A percentile compares a stretch with the other conserved stretches of the same genome.
These are phyloP conservation scores for Eristalis tenax DNA, from an alignment of 2,888 invertebrate genomes.

Conservation along the genomic window DNA sequence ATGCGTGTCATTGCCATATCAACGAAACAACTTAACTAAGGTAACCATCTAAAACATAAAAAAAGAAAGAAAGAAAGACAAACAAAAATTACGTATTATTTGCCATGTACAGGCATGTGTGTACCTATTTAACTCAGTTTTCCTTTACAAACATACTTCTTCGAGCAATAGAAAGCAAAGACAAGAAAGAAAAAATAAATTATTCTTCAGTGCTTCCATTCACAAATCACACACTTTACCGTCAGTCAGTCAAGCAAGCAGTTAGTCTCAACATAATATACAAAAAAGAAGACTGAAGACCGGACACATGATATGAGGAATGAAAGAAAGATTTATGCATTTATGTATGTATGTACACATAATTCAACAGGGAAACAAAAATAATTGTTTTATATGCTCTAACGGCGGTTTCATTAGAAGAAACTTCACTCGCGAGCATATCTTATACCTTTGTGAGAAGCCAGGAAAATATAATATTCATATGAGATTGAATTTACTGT, in stretches of 20 bases:
- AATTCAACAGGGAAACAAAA: conserved; percentile 42
- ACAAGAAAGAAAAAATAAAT: conserved; percentile 1
- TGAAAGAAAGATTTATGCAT: conserved; percentile 17
- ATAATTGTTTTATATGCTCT: conserved; percentile 4
- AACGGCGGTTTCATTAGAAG: conserved; percentile 28
- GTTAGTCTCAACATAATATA: neutral
- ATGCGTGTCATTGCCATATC: conserved; percentile 44
- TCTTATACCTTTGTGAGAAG: neutral
- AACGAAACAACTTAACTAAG: conserved; percentile 14
- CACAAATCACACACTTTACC: conserved; percentile 43
- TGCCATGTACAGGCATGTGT: neutral
- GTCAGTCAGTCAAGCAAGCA: neutral
- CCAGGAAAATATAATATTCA: neutral
- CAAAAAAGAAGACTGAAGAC: conserved; percentile 2
- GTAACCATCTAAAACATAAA: neutral
- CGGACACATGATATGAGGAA: neutral
- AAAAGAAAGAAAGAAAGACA: conserved; percentile 21
- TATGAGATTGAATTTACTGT: neutral
- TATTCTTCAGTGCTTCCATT: conserved; percentile 40
- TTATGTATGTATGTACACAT: neutral
- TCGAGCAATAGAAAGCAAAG: conserved; percentile 20
- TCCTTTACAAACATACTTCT: neutral
- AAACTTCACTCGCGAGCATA: neutral
- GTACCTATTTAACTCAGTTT: neutral
- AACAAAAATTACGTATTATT: conserved; percentile 35